phyloP scores from a whole-genome alignment of 1,140 invertebrate species.

The Panagrolaimus sp. region DNA sequence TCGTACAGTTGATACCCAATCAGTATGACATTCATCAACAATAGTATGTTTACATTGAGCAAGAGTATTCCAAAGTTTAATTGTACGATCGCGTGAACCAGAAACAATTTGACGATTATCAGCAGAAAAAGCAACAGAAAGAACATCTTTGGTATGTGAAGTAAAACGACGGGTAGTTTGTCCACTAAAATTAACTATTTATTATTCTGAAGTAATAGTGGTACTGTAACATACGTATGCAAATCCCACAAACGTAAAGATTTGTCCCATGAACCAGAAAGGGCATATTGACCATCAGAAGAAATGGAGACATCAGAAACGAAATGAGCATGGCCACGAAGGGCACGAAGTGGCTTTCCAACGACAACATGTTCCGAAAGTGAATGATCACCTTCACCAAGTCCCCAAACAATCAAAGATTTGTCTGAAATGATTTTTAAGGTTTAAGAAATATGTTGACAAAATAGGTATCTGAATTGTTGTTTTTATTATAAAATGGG shows the following conservation, averaged over 20 bases:
- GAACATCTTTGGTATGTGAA: slow-evolving; percentile 98
- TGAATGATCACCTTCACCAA: slow-evolving; percentile 64
- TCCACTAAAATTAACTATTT: slow-evolving; percentile 59
- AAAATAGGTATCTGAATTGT: too few relatives aligned
- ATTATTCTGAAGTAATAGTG: slow-evolving; percentile 11
- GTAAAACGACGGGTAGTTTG: slow-evolving; percentile 74
- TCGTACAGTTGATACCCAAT: slow-evolving; percentile 98
- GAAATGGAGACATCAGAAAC: slow-evolving; percentile 97
- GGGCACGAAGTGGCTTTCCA: slow-evolving; percentile 73
- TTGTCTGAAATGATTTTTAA: slow-evolving; percentile 85
- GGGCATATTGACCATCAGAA: slow-evolving; percentile 96
- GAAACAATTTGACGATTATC: slow-evolving; percentile 99
- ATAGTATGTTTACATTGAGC: slow-evolving; percentile 99
- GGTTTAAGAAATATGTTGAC: too few relatives aligned
- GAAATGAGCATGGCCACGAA: slow-evolving; percentile 95
- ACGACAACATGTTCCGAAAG: slow-evolving; percentile 65
- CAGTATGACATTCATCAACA: slow-evolving; percentile 85
- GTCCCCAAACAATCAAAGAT: slow-evolving; percentile 93
- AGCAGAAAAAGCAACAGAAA: slow-evolving; percentile 97
- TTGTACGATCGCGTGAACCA: slow-evolving; percentile 94
- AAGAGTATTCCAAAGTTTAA: slow-evolving; percentile 98
- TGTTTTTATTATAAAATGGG: too few relatives aligned
- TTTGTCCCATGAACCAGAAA: slow-evolving; percentile 99
- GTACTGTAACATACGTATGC: slow-evolving; percentile 66
- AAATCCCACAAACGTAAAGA: slow-evolving; percentile 97